Evolutionary conservation across 2,113 vertebrate species (phyloP), one percentile per base, ranked within the genome.

Genomic region (Gobio gobio): DNA sequence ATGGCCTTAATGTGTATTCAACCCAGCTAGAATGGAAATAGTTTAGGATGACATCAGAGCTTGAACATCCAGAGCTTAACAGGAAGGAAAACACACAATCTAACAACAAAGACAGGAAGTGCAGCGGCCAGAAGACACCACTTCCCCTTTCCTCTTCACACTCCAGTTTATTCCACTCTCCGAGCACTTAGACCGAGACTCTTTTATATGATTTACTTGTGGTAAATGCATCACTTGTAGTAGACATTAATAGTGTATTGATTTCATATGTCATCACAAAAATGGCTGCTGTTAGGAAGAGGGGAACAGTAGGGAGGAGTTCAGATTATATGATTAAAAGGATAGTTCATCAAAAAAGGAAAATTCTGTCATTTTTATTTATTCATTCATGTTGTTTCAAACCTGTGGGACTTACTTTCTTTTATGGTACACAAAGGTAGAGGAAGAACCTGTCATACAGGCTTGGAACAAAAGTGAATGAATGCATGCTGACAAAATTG

Each of bases 61-160:
- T 10, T 54, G 12, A 18, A 51, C 29, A 80, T 61, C 78, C 64
- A 49, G 22, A 47, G 68, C 80, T 10, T 10, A 51, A 49, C 78
- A 90, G 93, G 89, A 92, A 93, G 92, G 92, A 93, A 93, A 40
- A 40, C 40, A 87, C 83, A 36, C 66, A 66, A 33, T 85, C 40
- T 12, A 26, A 72, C 83, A 83, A 94, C 94, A 94, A 95, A 93
- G 91, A 89, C 91, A 89, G 94, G 94, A 95, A 92, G 92, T 82
- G 88, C 80, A 49, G 10, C 59, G 77, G 86, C 72, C 61, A 81
- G 47, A 40, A 40, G 47, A 70, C 56, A 61, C 56, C 14, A 33
- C 61, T 82, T 75, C 86, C 87, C 70, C 18, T 78, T 78, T 73
- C 61, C 86, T 75, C 56, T 64, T 16, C 9, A 70, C 75, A 58